Conservation (phyloP, 2,113 vertebrate genomes). For the Arizona elegans region DNA sequence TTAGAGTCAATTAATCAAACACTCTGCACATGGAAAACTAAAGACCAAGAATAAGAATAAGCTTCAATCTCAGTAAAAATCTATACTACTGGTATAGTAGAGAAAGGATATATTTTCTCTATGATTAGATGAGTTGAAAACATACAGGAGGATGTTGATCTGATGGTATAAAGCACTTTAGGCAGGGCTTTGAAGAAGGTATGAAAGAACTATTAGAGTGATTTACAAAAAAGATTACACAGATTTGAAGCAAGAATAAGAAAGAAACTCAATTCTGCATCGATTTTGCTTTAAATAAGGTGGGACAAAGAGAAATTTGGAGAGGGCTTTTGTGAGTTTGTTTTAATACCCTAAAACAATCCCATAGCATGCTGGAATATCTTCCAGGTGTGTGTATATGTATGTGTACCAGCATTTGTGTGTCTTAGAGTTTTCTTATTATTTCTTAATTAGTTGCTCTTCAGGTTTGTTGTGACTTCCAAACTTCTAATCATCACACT, state of each 20-base stretch:
- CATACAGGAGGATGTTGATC: not conserved
- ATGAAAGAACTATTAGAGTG: not conserved
- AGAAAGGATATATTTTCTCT: not conserved
- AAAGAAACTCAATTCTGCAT: not conserved
- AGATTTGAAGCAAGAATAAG: not conserved
- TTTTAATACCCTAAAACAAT: not conserved
- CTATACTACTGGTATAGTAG: not conserved
- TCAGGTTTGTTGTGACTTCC: not conserved
- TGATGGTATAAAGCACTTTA: not conserved
- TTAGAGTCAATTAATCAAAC: not conserved
- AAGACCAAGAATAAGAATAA: not conserved
- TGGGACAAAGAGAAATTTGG: not conserved
- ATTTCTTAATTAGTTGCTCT: not conserved
- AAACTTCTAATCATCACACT: not conserved
- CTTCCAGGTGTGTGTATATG: not conserved
- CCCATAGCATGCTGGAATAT: not conserved
- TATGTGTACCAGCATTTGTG: not conserved
- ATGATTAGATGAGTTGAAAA: not conserved
- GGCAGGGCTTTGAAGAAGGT: not conserved
- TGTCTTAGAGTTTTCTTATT: not conserved
- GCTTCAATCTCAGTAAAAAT: not conserved
- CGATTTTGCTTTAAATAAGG: not conserved
- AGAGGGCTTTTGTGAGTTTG: not conserved
- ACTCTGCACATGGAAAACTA: not conserved
- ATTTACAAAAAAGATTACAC: not conserved